These are phyloP conservation scores for Poecilia gillii DNA, from an alignment of 2,797 vertebrate genomes.

Conservation along the genomic window DNA sequence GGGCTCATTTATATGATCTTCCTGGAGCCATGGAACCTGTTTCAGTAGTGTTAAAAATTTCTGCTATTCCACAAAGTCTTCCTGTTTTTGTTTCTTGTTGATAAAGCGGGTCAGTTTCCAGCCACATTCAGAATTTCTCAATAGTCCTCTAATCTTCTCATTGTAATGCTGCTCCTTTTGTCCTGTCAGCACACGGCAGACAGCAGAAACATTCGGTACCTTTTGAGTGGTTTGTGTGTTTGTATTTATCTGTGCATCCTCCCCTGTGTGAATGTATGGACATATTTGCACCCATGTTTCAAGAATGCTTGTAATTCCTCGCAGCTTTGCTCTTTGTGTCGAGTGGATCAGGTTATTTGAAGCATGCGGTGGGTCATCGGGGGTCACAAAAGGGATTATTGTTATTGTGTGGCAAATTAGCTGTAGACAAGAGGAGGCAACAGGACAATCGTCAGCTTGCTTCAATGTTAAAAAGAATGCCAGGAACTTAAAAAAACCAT, in stretches of 20 bases:
- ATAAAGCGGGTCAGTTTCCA: conserved; percentile 34
- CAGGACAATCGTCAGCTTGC: not conserved
- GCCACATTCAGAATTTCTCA: conserved; percentile 63
- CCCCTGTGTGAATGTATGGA: conserved; percentile 18
- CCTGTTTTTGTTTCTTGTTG: conserved; percentile 20
- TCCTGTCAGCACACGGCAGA: conserved; percentile 28
- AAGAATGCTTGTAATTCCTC: conserved; percentile 75
- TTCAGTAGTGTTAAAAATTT: not conserved
- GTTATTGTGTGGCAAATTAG: conserved; percentile 62
- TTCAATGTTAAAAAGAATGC: not conserved
- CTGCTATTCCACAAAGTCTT: not conserved
- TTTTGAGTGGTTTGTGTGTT: conserved; percentile 23
- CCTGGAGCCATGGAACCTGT: not conserved
- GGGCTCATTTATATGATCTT: not conserved
- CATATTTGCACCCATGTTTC: conserved; percentile 40
- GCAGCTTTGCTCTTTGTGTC: conserved; percentile 61
- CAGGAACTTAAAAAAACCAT: not conserved
- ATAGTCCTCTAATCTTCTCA: conserved; percentile 61
- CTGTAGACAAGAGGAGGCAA: conserved; percentile 21
- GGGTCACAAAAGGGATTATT: conserved; percentile 68
- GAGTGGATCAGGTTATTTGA: conserved; percentile 61
- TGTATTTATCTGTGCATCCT: conserved; percentile 9
- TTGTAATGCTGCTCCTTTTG: conserved; percentile 50
- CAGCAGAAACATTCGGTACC: conserved; percentile 44
- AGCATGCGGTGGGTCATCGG: conserved; percentile 46